Evolutionary conservation across 2,113 vertebrate species (phyloP).

Genomic region (Illadopsis cleaveri): DNA sequence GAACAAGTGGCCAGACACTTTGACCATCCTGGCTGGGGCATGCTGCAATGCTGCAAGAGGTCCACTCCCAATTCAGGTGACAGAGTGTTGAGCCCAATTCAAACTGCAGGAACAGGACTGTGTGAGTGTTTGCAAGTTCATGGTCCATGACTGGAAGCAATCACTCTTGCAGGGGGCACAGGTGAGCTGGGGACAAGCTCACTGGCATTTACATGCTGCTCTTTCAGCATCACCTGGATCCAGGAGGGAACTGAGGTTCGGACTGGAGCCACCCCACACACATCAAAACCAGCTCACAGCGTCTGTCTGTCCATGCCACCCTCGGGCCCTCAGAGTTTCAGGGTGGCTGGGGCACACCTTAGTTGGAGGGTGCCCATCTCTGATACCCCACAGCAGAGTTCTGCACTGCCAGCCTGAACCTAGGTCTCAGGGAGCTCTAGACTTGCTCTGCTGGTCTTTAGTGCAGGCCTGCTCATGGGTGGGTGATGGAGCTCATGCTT

Average conservation of each 20-base stretch:
- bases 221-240: background rate
- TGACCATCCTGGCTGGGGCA: background rate
- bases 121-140: background rate
- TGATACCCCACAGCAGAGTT: background rate
- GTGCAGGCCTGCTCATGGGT: background rate
- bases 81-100: background rate
- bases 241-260: rapidly evolving
- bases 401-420: background rate
- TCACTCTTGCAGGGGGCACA: background rate
- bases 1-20: rapidly evolving
- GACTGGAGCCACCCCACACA: background rate
- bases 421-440: background rate
- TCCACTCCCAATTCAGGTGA: rapidly evolving
- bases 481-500: background rate
- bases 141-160: background rate
- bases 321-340: rapidly evolving
- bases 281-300: background rate
- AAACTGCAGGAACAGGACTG: background rate
- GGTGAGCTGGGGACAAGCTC: background rate
- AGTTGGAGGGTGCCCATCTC: background rate
- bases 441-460: background rate
- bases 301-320: background rate
- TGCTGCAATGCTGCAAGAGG: background rate
- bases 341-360: background rate
- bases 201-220: background rate